phyloP scores from a whole-genome alignment of 1,140 invertebrate species.

The Neodiprion lecontei region DNA sequence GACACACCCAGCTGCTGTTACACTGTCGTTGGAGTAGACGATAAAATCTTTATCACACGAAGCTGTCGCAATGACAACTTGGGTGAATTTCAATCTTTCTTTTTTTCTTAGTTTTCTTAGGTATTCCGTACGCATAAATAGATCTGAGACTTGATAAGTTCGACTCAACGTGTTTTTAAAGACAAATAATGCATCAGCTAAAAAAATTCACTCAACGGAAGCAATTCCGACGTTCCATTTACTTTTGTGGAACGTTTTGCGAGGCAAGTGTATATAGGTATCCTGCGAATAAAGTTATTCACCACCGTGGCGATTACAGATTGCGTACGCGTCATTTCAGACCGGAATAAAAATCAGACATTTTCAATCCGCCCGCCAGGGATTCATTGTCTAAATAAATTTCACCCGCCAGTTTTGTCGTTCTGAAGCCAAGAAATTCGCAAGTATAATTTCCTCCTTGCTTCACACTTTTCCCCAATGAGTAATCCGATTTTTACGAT shows the following conservation, averaged over 20 bases:
- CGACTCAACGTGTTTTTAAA: no score
- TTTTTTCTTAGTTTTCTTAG: no score
- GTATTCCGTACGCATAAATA: no score
- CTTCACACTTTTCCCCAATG: background rate
- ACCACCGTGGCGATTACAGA: constrained; percentile 46
- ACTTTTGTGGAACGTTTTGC: background rate
- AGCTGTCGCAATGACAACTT: no score
- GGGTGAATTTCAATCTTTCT: no score
- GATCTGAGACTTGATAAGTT: no score
- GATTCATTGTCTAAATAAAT: background rate
- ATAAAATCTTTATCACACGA: no score
- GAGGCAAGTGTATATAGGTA: background rate
- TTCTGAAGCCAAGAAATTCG: background rate
- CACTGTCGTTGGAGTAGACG: no score
- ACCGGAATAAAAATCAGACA: constrained; percentile 32
- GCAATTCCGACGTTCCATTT: background rate
- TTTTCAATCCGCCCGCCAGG: constrained; percentile 28
- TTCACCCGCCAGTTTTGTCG: background rate
- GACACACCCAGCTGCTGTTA: no score
- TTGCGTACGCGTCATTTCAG: constrained; percentile 51
- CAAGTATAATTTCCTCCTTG: background rate
- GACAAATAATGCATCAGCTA: no score
- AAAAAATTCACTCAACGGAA: no score
- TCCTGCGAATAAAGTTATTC: constrained; percentile 21
- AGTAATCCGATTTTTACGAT: background rate